Conservation (phyloP, 2,797 vertebrate genomes). For the Huso huso region DNA sequence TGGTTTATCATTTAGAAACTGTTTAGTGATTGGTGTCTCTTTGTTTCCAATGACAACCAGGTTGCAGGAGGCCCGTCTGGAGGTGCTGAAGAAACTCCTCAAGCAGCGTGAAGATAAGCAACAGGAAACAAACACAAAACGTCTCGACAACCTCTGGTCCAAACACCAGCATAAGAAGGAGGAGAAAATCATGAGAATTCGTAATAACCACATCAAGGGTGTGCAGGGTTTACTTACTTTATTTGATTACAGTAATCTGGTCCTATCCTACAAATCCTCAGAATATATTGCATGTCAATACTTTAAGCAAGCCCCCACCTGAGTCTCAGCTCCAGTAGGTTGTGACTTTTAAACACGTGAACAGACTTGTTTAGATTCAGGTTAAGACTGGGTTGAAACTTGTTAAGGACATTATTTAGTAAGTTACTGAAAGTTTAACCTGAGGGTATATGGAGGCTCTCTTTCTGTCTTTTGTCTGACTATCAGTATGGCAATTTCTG, state of each 20-base stretch:
- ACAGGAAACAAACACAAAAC: conserved; percentile 41
- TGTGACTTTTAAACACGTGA: too few relatives aligned
- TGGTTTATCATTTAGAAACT: too few relatives aligned
- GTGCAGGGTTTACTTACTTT: conserved; percentile 22
- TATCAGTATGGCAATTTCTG: too few relatives aligned
- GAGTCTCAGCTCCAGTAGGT: too few relatives aligned
- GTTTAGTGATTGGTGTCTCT: too few relatives aligned
- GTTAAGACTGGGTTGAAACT: too few relatives aligned
- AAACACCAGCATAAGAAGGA: conserved; percentile 58
- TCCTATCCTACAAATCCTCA: neutral
- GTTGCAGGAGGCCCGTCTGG: conserved; percentile 69
- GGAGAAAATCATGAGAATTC: conserved; percentile 54
- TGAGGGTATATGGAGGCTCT: too few relatives aligned
- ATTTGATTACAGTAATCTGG: neutral
- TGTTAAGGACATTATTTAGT: too few relatives aligned
- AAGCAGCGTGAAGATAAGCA: conserved; percentile 51
- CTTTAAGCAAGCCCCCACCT: neutral
- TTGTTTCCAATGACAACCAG: conserved; percentile 39
- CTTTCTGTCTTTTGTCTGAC: too few relatives aligned
- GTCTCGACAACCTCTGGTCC: conserved; percentile 54
- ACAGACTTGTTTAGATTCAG: too few relatives aligned
- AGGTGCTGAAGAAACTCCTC: conserved; percentile 64
- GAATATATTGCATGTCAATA: neutral
- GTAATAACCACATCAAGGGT: conserved; percentile 58
- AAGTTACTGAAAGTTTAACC: too few relatives aligned